Conservation (phyloP, 2,797 vertebrate genomes). For the Gobio occitaniae region DNA sequence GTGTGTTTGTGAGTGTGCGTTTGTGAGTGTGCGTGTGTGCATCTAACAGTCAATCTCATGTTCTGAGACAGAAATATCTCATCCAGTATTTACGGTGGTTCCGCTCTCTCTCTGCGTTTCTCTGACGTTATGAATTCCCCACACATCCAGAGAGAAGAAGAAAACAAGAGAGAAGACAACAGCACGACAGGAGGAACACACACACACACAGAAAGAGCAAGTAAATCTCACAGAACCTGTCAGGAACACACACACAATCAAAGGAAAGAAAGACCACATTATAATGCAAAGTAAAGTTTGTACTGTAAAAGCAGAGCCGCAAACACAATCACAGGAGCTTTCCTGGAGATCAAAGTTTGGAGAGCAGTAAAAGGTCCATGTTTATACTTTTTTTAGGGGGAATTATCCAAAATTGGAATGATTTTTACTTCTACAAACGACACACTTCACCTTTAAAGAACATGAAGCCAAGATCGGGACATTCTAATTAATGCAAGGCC, state of each 20-base stretch:
- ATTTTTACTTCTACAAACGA: not conserved
- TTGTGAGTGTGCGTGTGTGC: constrained; percentile 2
- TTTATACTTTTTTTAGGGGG: not conserved
- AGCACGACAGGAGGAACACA: constrained; percentile 19
- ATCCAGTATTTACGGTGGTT: constrained; percentile 59
- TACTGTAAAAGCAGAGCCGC: not conserved
- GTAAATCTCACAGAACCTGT: not conserved
- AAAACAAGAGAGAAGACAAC: not conserved
- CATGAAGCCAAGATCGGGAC: not conserved
- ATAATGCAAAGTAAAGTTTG: not conserved
- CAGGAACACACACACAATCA: not conserved
- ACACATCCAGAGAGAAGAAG: constrained; percentile 23
- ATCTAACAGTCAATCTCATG: constrained; percentile 36
- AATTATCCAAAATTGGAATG: not conserved
- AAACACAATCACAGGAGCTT: not conserved
- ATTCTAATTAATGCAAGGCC: too few species aligned
- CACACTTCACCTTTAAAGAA: not conserved
- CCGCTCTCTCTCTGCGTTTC: not conserved
- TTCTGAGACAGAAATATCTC: constrained; percentile 60
- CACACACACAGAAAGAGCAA: not conserved
- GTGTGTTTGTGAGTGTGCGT: not conserved
- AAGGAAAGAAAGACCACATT: not conserved
- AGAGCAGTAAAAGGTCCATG: not conserved
- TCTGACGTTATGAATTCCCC: constrained; percentile 28
- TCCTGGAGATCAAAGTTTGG: not conserved